These are phyloP conservation scores for Apaloderma vittatum DNA, from an alignment of 2,113 vertebrate genomes.

Conservation along the genomic window DNA sequence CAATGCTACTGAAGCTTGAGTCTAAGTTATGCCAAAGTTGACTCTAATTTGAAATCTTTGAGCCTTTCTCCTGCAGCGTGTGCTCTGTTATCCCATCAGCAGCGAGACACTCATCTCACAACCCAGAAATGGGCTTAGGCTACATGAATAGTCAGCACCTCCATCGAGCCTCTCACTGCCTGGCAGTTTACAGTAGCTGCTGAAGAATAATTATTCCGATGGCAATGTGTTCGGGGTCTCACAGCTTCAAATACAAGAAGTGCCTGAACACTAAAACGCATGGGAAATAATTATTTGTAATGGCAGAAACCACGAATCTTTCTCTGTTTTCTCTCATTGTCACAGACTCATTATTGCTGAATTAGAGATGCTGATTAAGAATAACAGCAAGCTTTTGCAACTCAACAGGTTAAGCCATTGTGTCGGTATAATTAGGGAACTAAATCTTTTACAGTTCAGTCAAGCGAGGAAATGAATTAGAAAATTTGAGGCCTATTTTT, in stretches of 20 bases:
- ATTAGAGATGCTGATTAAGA: conserved; percentile 51
- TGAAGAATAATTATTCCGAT: background rate
- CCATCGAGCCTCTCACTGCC: background rate
- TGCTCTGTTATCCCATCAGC: background rate
- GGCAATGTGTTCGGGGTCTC: background rate
- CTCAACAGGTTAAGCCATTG: conserved; percentile 52
- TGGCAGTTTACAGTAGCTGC: background rate
- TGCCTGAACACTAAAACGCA: background rate
- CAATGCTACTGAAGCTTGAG: background rate
- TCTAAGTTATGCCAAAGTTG: background rate
- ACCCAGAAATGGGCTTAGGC: background rate
- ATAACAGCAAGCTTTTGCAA: background rate
- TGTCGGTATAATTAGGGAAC: conserved; percentile 41
- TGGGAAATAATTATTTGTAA: background rate
- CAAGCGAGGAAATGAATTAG: background rate
- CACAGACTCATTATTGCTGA: background rate
- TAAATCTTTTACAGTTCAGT: conserved; percentile 38
- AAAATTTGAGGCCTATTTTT: conserved; percentile 58
- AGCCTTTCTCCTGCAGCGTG: background rate
- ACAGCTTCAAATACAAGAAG: background rate
- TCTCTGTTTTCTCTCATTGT: conserved; percentile 23
- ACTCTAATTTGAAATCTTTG: background rate
- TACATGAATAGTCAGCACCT: background rate
- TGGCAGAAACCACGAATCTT: background rate
- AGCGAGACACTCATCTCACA: background rate